Evolutionary conservation across 2,113 vertebrate genomes (phyloP).

Genomic region (Muntiacus reevesi): DNA sequence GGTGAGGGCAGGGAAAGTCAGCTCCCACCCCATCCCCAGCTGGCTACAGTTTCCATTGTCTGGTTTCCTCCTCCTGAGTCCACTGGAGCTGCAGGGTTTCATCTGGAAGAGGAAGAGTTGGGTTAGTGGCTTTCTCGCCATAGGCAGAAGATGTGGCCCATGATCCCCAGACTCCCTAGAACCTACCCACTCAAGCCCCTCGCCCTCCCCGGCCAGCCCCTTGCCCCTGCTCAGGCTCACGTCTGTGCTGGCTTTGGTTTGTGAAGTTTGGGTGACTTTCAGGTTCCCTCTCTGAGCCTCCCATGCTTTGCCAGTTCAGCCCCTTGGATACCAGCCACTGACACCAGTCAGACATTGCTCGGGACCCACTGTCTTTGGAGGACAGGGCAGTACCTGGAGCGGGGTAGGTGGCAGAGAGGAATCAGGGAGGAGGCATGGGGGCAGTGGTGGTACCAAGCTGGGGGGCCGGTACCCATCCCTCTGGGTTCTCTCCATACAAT

Average conservation of each 20-base stretch:
- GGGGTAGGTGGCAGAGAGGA: background rate
- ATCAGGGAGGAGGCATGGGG: background rate
- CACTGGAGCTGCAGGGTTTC: background rate
- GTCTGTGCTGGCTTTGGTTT: background rate
- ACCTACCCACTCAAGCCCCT: background rate
- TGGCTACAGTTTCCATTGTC: conserved; percentile 2
- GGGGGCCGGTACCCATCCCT: background rate
- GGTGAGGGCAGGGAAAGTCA: background rate
- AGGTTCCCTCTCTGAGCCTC: background rate
- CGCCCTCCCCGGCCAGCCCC: background rate
- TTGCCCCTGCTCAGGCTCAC: background rate
- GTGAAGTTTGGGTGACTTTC: background rate
- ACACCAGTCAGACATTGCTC: background rate
- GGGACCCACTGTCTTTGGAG: background rate
- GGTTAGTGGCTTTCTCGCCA: background rate
- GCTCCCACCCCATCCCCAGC: background rate
- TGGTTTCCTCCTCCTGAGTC: conserved; percentile 36
- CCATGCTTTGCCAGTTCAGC: background rate
- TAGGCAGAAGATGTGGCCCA: background rate
- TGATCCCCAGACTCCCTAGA: background rate
- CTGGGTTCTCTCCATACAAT: background rate
- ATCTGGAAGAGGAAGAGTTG: conserved; percentile 29
- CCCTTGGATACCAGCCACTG: background rate
- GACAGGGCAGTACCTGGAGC: background rate
- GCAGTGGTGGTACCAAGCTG: background rate